Evolutionary conservation across 1,140 invertebrate genomes (phyloP), one percentile per base, ranked within the genome.

Genomic region (Cydia pomonella): DNA sequence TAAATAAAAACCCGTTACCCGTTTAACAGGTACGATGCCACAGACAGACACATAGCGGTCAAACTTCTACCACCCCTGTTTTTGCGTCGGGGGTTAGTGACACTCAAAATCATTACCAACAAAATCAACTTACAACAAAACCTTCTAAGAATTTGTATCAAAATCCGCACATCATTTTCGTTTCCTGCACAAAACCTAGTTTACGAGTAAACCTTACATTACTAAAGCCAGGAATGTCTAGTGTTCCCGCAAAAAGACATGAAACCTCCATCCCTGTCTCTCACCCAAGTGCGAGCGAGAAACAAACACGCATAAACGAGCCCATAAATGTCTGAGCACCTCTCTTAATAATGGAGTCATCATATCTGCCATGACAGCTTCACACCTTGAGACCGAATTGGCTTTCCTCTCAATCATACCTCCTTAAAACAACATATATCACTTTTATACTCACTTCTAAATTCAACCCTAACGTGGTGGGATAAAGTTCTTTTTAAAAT

Each of bases 351-450:
- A 91, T 91, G 87, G 82, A 91, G 86, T 86, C 89, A 89, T 91
- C 89, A 90, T 88, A 85, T 87, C 80, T 75, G 79, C 77, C 84
- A 81, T 90, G 89, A 90, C 89, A 91, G 89, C 85, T 91, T 89
- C 88, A 91, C 89, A 91, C 89, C 87, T 90, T 81, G 84, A 85
- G 82, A 73, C 84, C 82, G 83, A 87, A 86, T 87, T 84, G 82
- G 85, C 85, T 87, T 82, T 87, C 13, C 44, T 50, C 25, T 33
- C 29, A 33, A 21, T 41, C 9, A 23, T 21, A 21, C 9, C 18
- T 44, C 33, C 3, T n/a, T 10, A 21, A 41, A 66, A 27, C 23
- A 27, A 33, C 23, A 3, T 53, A 53, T 53, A 53, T 53, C 50
- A n/a, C 50, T 16, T 53, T 21, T 18, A 53, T 1, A 53, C n/a